phyloP scores from a whole-genome alignment of 2,888 invertebrate species.

The Atrina japonica region DNA sequence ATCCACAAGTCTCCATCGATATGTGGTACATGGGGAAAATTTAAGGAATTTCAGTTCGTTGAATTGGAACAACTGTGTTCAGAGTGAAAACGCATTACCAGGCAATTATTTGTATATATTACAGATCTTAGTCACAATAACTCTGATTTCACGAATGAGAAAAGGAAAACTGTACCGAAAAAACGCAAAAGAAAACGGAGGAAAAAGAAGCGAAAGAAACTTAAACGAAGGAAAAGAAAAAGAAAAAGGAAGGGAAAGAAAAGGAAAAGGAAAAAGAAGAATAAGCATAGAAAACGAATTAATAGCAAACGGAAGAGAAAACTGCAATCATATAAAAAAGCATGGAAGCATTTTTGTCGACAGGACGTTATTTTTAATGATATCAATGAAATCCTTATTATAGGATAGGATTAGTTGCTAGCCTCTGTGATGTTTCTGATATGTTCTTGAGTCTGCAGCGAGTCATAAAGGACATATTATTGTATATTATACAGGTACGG shows the following conservation, averaged over 20 bases:
- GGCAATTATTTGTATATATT: constrained; percentile 32
- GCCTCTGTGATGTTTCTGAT: constrained; percentile 21
- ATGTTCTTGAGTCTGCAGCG: background rate
- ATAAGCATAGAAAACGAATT: constrained; percentile 40
- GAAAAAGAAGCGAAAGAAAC: constrained; percentile 39
- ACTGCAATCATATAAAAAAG: constrained; percentile 40
- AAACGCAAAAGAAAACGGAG: constrained; percentile 38
- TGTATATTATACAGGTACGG: constrained; percentile 38
- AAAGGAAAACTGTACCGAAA: constrained; percentile 43
- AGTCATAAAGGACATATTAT: constrained; percentile 26
- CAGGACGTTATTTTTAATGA: constrained; percentile 46
- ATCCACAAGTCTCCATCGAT: too few relatives aligned
- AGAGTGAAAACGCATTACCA: background rate
- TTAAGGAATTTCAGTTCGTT: too few relatives aligned
- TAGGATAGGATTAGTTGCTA: constrained; percentile 14
- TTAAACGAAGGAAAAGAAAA: constrained; percentile 34
- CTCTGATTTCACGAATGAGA: constrained; percentile 43
- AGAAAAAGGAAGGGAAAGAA: constrained; percentile 21
- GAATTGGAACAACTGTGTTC: too few relatives aligned
- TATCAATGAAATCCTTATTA: constrained; percentile 32
- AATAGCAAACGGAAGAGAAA: constrained; percentile 41
- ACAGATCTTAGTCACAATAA: constrained; percentile 49
- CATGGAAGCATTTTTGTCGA: constrained; percentile 49
- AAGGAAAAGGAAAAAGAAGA: constrained; percentile 29
- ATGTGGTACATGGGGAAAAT: too few relatives aligned